These are phyloP conservation scores for Hemiprocne comata DNA, from an alignment of 2,113 vertebrate species.

Conservation along the genomic window DNA sequence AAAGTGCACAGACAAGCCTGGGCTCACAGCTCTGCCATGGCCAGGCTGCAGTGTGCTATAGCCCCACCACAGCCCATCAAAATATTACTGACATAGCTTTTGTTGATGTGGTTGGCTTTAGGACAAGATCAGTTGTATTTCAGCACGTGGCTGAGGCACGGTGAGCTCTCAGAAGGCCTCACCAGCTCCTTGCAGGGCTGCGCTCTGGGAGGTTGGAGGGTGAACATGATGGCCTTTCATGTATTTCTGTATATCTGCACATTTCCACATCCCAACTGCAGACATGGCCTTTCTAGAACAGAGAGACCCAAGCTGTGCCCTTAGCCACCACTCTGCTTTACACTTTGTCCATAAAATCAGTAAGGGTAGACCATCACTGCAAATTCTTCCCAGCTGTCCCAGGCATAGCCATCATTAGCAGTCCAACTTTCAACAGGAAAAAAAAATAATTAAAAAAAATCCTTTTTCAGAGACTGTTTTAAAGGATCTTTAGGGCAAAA, in stretches of 20 bases:
- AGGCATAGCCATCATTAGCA: neutral
- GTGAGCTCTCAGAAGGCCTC: neutral
- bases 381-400: neutral
- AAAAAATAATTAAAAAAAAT: neutral
- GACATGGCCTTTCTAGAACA: neutral
- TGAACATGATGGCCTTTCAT: neutral
- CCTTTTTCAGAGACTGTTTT: neutral
- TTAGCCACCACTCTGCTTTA: neutral
- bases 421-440: neutral
- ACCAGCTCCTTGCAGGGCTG: neutral
- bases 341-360: neutral
- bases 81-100: neutral
- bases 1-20: neutral
- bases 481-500: neutral
- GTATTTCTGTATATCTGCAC: neutral
- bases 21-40: neutral
- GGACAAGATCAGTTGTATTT: neutral
- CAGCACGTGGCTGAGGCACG: fast-evolving
- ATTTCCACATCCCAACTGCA: fast-evolving
- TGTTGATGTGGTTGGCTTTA: neutral
- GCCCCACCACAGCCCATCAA: neutral
- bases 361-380: neutral
- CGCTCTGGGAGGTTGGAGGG: neutral
- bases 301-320: neutral
- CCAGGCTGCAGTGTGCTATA: neutral